These are phyloP conservation scores for Drosophila bocki DNA, from an alignment of 1,140 invertebrate genomes.

Conservation along the genomic window DNA sequence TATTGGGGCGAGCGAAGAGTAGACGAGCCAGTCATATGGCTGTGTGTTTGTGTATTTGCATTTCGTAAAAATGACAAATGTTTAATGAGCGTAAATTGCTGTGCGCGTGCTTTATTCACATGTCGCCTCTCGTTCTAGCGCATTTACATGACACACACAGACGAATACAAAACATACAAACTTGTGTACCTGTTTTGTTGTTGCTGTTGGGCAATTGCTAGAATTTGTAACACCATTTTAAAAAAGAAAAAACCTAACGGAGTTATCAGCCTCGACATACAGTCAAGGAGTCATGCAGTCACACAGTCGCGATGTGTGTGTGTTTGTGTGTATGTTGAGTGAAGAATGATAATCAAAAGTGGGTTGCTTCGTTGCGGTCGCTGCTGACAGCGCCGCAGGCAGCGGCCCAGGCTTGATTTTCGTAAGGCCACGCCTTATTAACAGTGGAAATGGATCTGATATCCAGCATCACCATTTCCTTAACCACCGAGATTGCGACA, in stretches of 20 bases:
- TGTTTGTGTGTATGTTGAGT: neutral
- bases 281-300: neutral
- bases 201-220: slow-evolving; percentile 3
- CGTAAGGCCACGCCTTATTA: slow-evolving; percentile 57
- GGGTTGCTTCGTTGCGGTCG: neutral
- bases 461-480: neutral
- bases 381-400: slow-evolving; percentile 5
- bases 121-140: slow-evolving; percentile 29
- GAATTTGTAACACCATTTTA: slow-evolving; percentile 68
- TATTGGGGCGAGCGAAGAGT: slow-evolving; percentile 44
- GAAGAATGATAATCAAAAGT: slow-evolving; percentile 25
- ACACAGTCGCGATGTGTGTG: neutral
- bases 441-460: slow-evolving; percentile 21
- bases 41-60: slow-evolving; percentile 36
- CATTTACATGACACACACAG: neutral
- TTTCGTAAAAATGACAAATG: slow-evolving; percentile 75
- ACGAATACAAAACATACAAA: slow-evolving; percentile 10
- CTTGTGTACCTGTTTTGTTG: slow-evolving; percentile 29
- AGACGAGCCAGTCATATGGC: slow-evolving; percentile 49
- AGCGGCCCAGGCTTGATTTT: slow-evolving; percentile 4
- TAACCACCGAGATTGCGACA: neutral
- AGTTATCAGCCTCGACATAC: slow-evolving; percentile 36
- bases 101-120: slow-evolving; percentile 67
- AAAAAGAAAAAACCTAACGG: slow-evolving; percentile 49
- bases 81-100: slow-evolving; percentile 79